Percentiles rank a stretch among this genome's conserved stretches.
phyloP scores from a whole-genome alignment of 2,113 vertebrate genomes.

The Okapia johnstoni region DNA sequence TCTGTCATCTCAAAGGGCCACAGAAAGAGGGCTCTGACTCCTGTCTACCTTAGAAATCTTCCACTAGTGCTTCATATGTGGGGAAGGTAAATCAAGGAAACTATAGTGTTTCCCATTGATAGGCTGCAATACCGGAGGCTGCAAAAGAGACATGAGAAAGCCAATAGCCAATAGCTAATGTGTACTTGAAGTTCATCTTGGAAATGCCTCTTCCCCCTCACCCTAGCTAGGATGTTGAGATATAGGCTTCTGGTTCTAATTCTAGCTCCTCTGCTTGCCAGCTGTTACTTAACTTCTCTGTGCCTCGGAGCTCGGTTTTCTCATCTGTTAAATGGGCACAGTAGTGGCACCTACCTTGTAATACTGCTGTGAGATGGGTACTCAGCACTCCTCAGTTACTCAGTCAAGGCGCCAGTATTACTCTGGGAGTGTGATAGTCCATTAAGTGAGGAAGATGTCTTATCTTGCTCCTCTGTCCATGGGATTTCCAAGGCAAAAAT shows the following conservation, averaged over 20 bases:
- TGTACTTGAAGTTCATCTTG: background rate
- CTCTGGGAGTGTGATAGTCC: background rate
- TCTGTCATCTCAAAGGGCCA: background rate
- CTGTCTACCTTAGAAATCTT: background rate
- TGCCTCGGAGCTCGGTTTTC: background rate
- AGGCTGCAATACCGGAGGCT: fast-evolving
- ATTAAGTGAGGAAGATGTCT: background rate
- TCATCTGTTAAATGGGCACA: background rate
- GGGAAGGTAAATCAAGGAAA: background rate
- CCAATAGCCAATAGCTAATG: background rate
- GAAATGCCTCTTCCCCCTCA: background rate
- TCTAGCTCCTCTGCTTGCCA: background rate
- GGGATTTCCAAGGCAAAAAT: background rate
- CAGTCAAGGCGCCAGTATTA: no score
- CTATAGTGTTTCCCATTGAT: background rate
- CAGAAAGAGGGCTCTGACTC: background rate
- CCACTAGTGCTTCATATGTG: background rate
- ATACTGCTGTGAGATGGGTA: background rate
- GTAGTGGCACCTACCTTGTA: background rate
- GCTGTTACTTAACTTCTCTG: background rate
- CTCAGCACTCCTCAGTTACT: background rate
- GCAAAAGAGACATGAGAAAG: background rate
- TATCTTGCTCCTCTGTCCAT: background rate
- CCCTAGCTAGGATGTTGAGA: background rate
- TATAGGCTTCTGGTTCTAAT: background rate